Conservation (phyloP, 2,797 vertebrate species). For the Gymnopithys bicolor region DNA sequence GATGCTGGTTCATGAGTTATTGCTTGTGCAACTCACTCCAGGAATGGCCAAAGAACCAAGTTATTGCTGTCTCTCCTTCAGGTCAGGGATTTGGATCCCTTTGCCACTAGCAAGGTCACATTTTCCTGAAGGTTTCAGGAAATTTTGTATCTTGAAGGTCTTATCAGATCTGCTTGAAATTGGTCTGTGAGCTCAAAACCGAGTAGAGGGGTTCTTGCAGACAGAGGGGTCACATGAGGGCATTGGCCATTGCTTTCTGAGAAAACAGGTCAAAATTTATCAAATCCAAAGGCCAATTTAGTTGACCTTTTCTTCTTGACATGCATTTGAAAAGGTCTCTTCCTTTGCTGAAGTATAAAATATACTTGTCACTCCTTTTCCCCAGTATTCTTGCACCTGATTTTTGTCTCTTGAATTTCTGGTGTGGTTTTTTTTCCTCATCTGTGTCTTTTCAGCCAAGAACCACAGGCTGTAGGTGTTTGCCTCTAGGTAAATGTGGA, state of each 20-base stretch:
- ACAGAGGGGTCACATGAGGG: neutral
- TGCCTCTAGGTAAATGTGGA: neutral
- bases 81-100: neutral
- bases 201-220: neutral
- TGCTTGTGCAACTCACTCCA: neutral
- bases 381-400: neutral
- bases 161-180: neutral
- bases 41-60: neutral
- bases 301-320: neutral
- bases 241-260: neutral
- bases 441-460: neutral
- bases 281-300: neutral
- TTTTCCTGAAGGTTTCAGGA: neutral
- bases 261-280: neutral
- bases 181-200: neutral
- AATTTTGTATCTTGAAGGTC: neutral
- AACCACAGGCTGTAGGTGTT: neutral
- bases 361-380: neutral
- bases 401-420: neutral
- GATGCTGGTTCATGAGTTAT: neutral
- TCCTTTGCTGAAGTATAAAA: neutral
- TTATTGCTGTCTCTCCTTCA: neutral
- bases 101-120: accelerated
- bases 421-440: neutral
- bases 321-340: neutral